Evolutionary conservation across 2,113 vertebrate genomes (phyloP).

Genomic region (Actenoides hombroni): DNA sequence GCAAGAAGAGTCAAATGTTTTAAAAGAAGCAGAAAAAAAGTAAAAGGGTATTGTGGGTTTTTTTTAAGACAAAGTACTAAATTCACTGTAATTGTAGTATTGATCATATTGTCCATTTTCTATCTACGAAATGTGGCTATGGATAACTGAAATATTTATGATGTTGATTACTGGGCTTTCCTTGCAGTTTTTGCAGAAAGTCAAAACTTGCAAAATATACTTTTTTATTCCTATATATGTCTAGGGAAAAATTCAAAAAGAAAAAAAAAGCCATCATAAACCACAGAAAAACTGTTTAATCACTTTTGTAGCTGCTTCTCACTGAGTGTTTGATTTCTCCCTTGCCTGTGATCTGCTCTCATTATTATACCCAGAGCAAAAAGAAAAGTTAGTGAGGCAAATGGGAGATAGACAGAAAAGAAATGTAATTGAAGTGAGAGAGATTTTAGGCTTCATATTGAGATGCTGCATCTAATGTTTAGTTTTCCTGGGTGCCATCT

Average conservation of each 20-base stretch:
- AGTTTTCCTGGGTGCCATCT: background rate
- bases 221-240: background rate
- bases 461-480: background rate
- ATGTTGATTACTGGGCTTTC: background rate
- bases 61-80: background rate
- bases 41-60: background rate
- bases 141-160: background rate
- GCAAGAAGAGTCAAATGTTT: background rate
- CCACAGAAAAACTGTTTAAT: background rate
- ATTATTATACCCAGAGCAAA: background rate
- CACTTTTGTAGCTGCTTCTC: background rate
- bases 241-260: background rate
- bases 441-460: background rate
- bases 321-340: background rate
- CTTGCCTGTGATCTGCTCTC: background rate
- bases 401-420: background rate
- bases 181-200: background rate
- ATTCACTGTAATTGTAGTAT: background rate
- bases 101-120: background rate
- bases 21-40: background rate
- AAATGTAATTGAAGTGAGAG: background rate
- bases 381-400: background rate
- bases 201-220: background rate
- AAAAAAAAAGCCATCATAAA: background rate
- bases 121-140: background rate